Evolutionary conservation across 2,888 invertebrate genomes (phyloP).

Genomic region (Tipula unca): DNA sequence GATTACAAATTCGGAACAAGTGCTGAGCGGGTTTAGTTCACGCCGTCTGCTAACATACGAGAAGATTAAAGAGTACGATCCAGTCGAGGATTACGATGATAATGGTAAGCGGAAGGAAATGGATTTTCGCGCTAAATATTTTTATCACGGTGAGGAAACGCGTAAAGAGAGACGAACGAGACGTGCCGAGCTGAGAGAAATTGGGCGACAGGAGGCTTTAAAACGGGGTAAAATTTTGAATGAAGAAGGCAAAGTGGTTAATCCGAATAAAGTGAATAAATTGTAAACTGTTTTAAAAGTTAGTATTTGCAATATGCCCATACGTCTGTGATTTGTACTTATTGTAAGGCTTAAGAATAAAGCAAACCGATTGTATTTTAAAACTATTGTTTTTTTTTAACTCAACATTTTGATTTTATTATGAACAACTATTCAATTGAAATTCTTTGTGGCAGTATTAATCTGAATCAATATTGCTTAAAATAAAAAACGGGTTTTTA

Average conservation of each 20-base stretch:
- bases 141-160: constrained; percentile 55
- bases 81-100: constrained; percentile 27
- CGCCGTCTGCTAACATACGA: constrained; percentile 79
- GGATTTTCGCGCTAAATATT: constrained; percentile 47
- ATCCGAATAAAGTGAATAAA: not conserved
- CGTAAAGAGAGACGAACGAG: constrained; percentile 51
- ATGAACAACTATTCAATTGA: no score
- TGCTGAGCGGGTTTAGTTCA: constrained; percentile 68
- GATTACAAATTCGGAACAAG: constrained; percentile 82
- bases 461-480: no score
- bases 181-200: constrained; percentile 41
- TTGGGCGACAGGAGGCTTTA: constrained; percentile 36
- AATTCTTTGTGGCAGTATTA: no score
- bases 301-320: not conserved
- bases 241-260: constrained; percentile 23
- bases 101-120: constrained; percentile 30
- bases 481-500: no score
- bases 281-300: not conserved
- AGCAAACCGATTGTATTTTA: not conserved
- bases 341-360: not conserved
- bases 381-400: not conserved
- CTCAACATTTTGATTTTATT: no score
- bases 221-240: constrained; percentile 34
- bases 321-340: not conserved
- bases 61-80: constrained; percentile 54